These are phyloP conservation scores for Rhombomys opimus DNA, from an alignment of 2,113 vertebrate species.

Conservation along the genomic window DNA sequence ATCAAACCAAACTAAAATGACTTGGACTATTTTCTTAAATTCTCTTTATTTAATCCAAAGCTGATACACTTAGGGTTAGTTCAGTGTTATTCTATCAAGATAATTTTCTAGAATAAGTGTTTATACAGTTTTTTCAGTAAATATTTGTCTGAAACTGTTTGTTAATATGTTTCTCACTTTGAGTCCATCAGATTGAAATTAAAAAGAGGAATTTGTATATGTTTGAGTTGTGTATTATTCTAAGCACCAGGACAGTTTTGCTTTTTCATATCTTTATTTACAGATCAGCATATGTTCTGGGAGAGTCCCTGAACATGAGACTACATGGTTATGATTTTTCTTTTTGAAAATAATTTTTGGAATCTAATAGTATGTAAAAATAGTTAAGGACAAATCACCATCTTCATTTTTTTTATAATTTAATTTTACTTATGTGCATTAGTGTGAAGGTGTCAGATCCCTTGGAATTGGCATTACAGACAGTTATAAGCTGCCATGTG, in stretches of 20 bases:
- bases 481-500: too few species aligned
- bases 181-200: constrained; percentile 57
- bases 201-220: constrained; percentile 44
- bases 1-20: neutral
- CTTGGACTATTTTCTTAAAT: constrained; percentile 27
- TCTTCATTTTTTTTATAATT: constrained; percentile 21
- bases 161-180: constrained; percentile 50
- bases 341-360: constrained; percentile 35
- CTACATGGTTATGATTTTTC: constrained; percentile 68
- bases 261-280: constrained; percentile 73
- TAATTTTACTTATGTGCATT: too few species aligned
- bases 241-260: constrained; percentile 45
- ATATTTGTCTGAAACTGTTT: constrained; percentile 59
- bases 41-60: neutral
- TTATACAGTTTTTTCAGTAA: constrained; percentile 52
- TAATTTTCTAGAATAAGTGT: constrained; percentile 59
- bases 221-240: constrained; percentile 66
- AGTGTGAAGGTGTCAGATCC: too few species aligned
- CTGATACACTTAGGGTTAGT: neutral
- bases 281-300: constrained; percentile 65
- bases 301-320: constrained; percentile 23
- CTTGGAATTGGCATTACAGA: too few species aligned
- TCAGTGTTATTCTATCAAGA: constrained; percentile 20
- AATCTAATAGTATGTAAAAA: constrained; percentile 28
- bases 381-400: constrained; percentile 43